Evolutionary conservation across 1,140 invertebrate species (phyloP).

Genomic region (Saccostrea glomerata): DNA sequence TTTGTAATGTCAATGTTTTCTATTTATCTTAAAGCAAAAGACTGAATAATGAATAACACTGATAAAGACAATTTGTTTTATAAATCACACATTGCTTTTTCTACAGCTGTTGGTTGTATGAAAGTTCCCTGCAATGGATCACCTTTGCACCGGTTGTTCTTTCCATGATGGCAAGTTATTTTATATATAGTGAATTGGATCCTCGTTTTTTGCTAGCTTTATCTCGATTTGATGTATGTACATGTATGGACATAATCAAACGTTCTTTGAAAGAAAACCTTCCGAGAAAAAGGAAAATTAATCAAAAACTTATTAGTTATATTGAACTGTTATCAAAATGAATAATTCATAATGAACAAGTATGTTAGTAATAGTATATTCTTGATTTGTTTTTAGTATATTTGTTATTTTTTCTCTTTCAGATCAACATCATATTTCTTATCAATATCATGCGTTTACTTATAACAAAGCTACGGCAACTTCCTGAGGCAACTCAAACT

Average conservation of each 20-base stretch:
- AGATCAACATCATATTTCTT: constrained; percentile 92
- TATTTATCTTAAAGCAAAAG: no score
- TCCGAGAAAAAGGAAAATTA: no score
- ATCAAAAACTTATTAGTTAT: no score
- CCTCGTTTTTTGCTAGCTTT: not conserved
- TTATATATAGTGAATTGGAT: not conserved
- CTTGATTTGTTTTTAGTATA: no score
- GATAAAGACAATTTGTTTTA: no score
- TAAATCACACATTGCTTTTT: not conserved
- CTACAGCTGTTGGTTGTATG: constrained; percentile 71
- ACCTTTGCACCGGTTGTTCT: constrained; percentile 67
- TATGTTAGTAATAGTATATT: no score
- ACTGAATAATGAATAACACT: no score
- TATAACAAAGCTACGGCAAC: constrained; percentile 90
- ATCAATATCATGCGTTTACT: constrained; percentile 96
- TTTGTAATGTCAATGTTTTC: no score
- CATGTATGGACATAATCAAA: no score
- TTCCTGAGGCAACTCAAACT: constrained; percentile 78
- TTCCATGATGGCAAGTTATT: constrained; percentile 47
- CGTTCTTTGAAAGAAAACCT: no score
- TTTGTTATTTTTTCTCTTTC: constrained; percentile 22
- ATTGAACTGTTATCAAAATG: no score
- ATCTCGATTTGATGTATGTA: not conserved
- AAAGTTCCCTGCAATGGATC: constrained; percentile 68
- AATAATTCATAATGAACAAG: no score